phyloP scores from a whole-genome alignment of 2,113 vertebrate genomes.

The Rhea americana region DNA sequence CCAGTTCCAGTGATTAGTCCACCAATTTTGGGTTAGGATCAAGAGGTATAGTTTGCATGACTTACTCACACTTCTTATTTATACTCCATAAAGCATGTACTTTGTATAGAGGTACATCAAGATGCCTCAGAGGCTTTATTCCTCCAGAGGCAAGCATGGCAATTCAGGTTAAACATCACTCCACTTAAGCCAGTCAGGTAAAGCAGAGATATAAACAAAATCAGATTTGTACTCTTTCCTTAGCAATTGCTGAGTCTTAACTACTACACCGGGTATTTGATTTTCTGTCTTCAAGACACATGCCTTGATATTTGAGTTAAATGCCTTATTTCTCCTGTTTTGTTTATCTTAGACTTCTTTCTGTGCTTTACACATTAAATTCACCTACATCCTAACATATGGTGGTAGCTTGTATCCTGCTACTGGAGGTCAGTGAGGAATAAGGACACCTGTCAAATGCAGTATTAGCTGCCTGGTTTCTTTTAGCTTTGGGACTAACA shows the following conservation, averaged over 20 bases:
- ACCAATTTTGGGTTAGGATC: not conserved
- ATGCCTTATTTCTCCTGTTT: not conserved
- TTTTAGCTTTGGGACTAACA: conserved; percentile 40
- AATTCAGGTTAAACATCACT: not conserved
- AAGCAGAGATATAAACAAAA: not conserved
- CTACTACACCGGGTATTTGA: not conserved
- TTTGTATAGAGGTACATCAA: not conserved
- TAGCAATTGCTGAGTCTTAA: not conserved
- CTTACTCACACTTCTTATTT: not conserved
- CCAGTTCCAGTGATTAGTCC: not conserved
- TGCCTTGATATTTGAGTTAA: not conserved
- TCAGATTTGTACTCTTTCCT: not conserved
- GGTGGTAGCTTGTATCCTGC: conserved; percentile 29
- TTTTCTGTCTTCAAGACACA: not conserved
- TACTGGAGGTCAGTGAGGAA: conserved; percentile 50
- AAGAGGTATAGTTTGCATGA: not conserved
- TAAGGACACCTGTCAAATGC: conserved; percentile 44
- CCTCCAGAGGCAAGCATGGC: not conserved
- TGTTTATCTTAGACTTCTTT: not conserved
- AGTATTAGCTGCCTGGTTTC: conserved; percentile 21
- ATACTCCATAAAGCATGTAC: not conserved
- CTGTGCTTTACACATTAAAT: not conserved
- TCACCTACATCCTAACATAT: not conserved
- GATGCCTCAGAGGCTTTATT: not conserved
- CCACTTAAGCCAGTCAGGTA: not conserved